Base-by-base conservation (phyloP, 2,797 vertebrate genomes). In the Numenius phaeopus region DNA sequence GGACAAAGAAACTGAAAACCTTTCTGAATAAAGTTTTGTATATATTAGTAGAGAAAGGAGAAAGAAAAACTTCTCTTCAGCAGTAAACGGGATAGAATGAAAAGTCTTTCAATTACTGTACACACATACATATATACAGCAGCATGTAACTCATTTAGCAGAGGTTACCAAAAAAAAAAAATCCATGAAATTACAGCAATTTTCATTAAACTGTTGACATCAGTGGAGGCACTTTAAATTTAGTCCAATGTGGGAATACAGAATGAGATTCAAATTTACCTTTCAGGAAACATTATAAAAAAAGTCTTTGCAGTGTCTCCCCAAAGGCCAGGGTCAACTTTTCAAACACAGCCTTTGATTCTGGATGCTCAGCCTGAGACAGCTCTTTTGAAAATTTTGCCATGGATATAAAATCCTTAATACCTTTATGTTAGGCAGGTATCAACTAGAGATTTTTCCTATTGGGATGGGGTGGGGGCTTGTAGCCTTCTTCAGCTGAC, bases 241-340 rank as follows among this genome's bases (percentile, higher is more conserved):
- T 90, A 94, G 50, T 78, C 72, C 64, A 94, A 1, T 55, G 65
- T 58, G 58, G 78, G 92, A 92, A 94, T 80, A 82, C 10, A 83
- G 83, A 94, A 96, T 83, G 67, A 95, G 92, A 96, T 95, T 93
- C 78, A 96, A 96, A 97, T 94, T 90, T 91, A 77, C 61, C 58
- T 90, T 96, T 93, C 89, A 92, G 90, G 81, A 96, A 92, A 93
- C 8, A 52, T 87, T 87, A 52, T 76, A 9, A 93, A 44, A 44
- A 71, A 92, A 93, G 71, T 72, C 90, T 95, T 90, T 72, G 23
- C 76, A 78, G 54, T 50, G 69, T 85, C 65, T 97, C 93, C 88
- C 79, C 52, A 85, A 89, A 85, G 93, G 75, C 90, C 79, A 89
- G 49, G 93, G 95, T 92, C 94, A 97, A 81, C 49, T 93, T 95